These are phyloP conservation scores for Gila robusta DNA, from an alignment of 2,797 vertebrate genomes.

Conservation along the genomic window DNA sequence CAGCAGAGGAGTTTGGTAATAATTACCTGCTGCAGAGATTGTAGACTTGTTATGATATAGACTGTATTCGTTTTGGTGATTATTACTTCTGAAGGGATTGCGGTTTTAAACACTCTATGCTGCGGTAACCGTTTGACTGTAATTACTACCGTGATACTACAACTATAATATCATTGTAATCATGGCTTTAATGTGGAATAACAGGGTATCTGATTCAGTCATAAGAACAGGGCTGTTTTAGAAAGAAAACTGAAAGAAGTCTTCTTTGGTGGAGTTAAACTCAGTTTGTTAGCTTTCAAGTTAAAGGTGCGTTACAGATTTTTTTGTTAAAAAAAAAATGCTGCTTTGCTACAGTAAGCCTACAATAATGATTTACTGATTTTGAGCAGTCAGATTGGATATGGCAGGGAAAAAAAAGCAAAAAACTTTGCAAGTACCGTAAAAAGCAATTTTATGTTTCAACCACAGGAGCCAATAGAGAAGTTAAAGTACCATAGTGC, in stretches of 20 bases:
- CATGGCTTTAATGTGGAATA: constrained; percentile 45
- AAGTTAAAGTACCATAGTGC: background rate
- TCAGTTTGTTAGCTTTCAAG: background rate
- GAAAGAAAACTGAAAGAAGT: background rate
- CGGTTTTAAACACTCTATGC: constrained; percentile 52
- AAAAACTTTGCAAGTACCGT: background rate
- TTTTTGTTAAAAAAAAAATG: background rate
- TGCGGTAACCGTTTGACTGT: constrained; percentile 43
- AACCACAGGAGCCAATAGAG: background rate
- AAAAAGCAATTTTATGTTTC: background rate
- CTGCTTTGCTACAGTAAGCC: background rate
- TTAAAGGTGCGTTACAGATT: background rate
- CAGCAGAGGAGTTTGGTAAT: constrained; percentile 38
- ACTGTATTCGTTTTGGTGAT: constrained; percentile 45
- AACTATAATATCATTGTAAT: constrained; percentile 44
- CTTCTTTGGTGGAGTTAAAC: background rate
- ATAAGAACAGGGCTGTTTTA: background rate
- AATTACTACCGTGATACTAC: constrained; percentile 50
- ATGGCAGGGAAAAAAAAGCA: background rate
- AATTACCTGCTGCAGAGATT: constrained; percentile 52
- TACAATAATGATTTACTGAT: background rate
- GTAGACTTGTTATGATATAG: constrained; percentile 47
- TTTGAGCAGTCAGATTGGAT: background rate
- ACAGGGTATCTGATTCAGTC: constrained; percentile 30
- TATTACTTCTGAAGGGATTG: constrained; percentile 57